phyloP scores from a whole-genome alignment of 2,888 invertebrate species.

The Linnaemya vulpina region DNA sequence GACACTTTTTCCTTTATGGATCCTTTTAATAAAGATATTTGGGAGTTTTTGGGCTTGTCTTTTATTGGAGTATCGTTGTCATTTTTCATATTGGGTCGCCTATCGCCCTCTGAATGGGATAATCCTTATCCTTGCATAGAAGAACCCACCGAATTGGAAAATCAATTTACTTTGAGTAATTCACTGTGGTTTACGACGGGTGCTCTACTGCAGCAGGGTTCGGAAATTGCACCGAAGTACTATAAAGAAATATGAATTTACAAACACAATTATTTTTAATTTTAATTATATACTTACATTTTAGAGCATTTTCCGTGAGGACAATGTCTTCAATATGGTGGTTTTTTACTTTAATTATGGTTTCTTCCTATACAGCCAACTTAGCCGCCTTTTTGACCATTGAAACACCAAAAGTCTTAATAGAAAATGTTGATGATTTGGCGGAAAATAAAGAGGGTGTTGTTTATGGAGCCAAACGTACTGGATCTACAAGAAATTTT shows the following conservation, averaged over 20 bases:
- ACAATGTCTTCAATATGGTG: conserved; percentile 94
- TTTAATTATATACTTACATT: conserved; percentile 14
- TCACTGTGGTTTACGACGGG: conserved; percentile 95
- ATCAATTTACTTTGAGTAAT: conserved; percentile 92
- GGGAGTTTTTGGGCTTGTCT: conserved; percentile 92
- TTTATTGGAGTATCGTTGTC: conserved; percentile 91
- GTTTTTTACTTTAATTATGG: conserved; percentile 92
- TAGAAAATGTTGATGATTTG: conserved; percentile 92
- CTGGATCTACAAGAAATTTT: conserved; percentile 94
- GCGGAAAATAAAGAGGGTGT: conserved; percentile 90
- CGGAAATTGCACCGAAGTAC: conserved; percentile 91
- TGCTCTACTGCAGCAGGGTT: conserved; percentile 93
- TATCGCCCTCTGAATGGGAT: conserved; percentile 94
- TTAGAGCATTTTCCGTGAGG: conserved; percentile 92
- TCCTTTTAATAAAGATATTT: conserved; percentile 93
- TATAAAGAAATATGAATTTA: not conserved
- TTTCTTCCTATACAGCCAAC: conserved; percentile 94
- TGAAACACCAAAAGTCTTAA: conserved; percentile 88
- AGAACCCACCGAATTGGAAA: conserved; percentile 91
- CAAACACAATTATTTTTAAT: not conserved
- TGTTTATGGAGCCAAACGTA: conserved; percentile 91
- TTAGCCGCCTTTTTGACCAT: conserved; percentile 94
- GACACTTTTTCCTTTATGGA: conserved; percentile 95
- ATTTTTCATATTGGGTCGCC: conserved; percentile 90
- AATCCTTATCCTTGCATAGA: conserved; percentile 93